A percentile compares a stretch with the other conserved stretches of the same genome.
Evolutionary conservation across 2,113 vertebrate genomes (phyloP).

Genomic region (Xyrauchen texanus): DNA sequence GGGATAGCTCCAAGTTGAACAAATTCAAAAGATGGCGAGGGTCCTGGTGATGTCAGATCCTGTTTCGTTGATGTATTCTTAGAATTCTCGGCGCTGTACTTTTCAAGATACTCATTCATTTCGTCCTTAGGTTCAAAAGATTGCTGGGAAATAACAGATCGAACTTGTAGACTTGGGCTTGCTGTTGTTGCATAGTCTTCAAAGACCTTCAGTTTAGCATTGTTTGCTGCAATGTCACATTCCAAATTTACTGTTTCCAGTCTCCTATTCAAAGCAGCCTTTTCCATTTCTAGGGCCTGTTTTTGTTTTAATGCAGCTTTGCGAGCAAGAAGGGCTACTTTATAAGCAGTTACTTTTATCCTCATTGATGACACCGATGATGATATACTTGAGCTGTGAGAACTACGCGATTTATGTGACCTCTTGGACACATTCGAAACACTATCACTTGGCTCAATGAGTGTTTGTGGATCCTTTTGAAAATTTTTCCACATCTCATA

Average conservation of each 20-base stretch:
- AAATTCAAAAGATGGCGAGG: not conserved
- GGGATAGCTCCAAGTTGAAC: constrained; percentile 1
- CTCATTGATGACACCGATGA: not conserved
- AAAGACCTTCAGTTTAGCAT: not conserved
- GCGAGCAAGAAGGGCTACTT: not conserved
- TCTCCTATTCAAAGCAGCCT: not conserved
- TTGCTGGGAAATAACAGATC: not conserved
- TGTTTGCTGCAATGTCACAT: not conserved
- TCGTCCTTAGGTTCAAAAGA: not conserved
- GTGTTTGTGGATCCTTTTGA: not conserved
- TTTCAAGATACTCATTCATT: not conserved
- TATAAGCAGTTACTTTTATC: not conserved
- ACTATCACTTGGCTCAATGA: not conserved
- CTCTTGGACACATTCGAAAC: not conserved
- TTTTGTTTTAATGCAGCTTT: not conserved
- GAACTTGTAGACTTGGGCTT: not conserved
- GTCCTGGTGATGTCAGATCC: not conserved
- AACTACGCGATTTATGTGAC: not conserved
- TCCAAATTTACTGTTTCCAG: not conserved
- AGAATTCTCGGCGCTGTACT: not conserved
- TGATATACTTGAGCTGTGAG: not conserved
- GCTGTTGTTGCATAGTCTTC: not conserved
- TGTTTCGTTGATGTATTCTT: not conserved
- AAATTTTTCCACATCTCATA: not conserved
- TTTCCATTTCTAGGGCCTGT: not conserved